phyloP scores from a whole-genome alignment of 2,888 invertebrate species.

The Nomada ruficornis region DNA sequence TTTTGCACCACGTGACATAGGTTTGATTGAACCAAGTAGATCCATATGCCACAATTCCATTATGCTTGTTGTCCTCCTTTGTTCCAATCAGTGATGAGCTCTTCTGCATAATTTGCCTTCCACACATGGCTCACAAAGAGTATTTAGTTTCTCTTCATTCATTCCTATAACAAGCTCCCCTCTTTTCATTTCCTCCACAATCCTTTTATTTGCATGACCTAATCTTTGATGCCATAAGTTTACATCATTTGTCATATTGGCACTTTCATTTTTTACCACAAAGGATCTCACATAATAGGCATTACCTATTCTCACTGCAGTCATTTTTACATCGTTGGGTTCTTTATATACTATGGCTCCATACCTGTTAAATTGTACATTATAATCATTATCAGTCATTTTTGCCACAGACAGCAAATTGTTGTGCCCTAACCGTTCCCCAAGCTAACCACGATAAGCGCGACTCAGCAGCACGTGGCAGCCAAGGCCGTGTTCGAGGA shows the following conservation, averaged over 20 bases:
- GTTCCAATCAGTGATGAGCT: conserved; percentile 1
- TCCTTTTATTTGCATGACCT: conserved; percentile 15
- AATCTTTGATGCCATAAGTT: conserved; percentile 35
- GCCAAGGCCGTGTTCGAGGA: too few species aligned
- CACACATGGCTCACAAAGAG: conserved; percentile 8
- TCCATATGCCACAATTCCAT: conserved; percentile 28
- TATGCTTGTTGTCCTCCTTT: conserved; percentile 1
- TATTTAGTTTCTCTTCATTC: background rate
- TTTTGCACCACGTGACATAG: conserved; percentile 6
- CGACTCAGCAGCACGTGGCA: too few species aligned
- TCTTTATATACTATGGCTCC: conserved; percentile 22
- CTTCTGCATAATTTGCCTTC: conserved; percentile 18
- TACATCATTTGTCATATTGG: background rate
- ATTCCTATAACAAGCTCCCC: conserved; percentile 19
- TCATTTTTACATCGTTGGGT: conserved; percentile 1
- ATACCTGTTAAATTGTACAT: conserved; percentile 36
- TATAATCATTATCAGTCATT: conserved; percentile 33
- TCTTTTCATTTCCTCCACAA: conserved; percentile 37
- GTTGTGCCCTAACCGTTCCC: too few species aligned
- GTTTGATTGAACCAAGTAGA: conserved; percentile 33
- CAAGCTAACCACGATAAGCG: too few species aligned
- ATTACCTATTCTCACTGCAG: conserved; percentile 22
- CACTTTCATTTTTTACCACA: background rate
- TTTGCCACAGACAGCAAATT: conserved; percentile 36
- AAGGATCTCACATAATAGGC: conserved; percentile 20